Evolutionary conservation across 2,113 vertebrate species (phyloP), one percentile per base, ranked within the genome.

Genomic region (Pavo muticus): DNA sequence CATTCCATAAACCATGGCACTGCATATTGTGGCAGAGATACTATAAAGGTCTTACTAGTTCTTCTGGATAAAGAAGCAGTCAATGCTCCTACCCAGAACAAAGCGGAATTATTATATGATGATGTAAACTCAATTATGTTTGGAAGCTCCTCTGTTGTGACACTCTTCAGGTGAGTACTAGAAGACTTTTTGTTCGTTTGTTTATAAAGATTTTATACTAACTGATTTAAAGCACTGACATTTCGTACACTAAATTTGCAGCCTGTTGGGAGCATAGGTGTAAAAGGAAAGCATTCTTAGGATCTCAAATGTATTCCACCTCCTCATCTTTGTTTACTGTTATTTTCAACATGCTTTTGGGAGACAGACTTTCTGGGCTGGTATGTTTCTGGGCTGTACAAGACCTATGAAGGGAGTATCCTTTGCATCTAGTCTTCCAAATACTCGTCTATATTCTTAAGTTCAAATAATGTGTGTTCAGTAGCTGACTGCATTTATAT

Each of bases 61-160:
- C 97, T 99, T 88, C 97, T 99, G 96, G 99, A 99, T 69, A 98
- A 99, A 93, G 99, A 98, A 80, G 98, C 99, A 60, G 81, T 98
- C 44, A 84, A 37, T 48, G 96, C 89, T 64, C 98, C 98, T 12
- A 98, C 97, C 75, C 94, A 81, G 80, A 99, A 99, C 97, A 99
- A 98, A 96, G 99, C 97, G 1, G 98, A 99, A 35, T 96, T 99
- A 68, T 97, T 99, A 40, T 98, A 97, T 47, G 97, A 97, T 29
- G 98, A 98, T 75, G 98, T 98, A 47, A 89, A 77, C 67, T 90
- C 97, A 67, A 50, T 85, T 72, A 92, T 96, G 25, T 90, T 92
- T 23, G 97, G 97, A 74, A 96, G 94, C 9, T 70, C 88, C 24
- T 97, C 98, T 92, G 5, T 98, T 74, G 96, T 99, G 65, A 96